Conservation (phyloP, 1,140 invertebrate species). For the Laupala kohalensis region DNA sequence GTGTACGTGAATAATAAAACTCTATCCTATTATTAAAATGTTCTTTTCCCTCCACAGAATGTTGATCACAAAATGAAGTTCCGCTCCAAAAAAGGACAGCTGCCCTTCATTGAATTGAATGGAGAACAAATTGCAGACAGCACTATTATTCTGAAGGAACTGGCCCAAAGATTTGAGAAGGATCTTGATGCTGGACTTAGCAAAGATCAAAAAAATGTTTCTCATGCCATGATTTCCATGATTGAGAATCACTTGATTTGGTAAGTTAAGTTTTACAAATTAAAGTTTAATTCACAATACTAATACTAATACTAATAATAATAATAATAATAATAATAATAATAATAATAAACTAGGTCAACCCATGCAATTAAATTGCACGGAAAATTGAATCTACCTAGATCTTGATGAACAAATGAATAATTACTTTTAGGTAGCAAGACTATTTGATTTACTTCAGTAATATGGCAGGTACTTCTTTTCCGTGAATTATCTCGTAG, state of each 20-base stretch:
- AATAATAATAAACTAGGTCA: too few relatives aligned
- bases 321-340: too few relatives aligned
- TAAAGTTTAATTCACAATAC: too few relatives aligned
- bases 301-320: too few relatives aligned
- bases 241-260: constrained; percentile 85
- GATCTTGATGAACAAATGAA: too few relatives aligned
- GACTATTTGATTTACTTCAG: too few relatives aligned
- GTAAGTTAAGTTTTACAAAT: too few relatives aligned
- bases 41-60: constrained; percentile 65
- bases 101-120: constrained; percentile 87
- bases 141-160: constrained; percentile 72
- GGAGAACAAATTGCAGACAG: constrained; percentile 87
- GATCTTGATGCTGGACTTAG: constrained; percentile 68
- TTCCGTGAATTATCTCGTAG: too few relatives aligned
- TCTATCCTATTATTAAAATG: constrained; percentile 4
- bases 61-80: constrained; percentile 88
- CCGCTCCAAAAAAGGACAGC: constrained; percentile 81
- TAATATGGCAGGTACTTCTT: too few relatives aligned
- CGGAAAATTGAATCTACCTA: too few relatives aligned
- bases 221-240: constrained; percentile 90
- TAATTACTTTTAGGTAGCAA: not conserved
- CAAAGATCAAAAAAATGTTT: constrained; percentile 69
- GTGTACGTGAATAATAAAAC: too few relatives aligned
- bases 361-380: too few relatives aligned
- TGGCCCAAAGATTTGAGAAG: constrained; percentile 66